Evolutionary conservation across 2,797 vertebrate genomes (phyloP).

Genomic region (Acanthiza pusilla): DNA sequence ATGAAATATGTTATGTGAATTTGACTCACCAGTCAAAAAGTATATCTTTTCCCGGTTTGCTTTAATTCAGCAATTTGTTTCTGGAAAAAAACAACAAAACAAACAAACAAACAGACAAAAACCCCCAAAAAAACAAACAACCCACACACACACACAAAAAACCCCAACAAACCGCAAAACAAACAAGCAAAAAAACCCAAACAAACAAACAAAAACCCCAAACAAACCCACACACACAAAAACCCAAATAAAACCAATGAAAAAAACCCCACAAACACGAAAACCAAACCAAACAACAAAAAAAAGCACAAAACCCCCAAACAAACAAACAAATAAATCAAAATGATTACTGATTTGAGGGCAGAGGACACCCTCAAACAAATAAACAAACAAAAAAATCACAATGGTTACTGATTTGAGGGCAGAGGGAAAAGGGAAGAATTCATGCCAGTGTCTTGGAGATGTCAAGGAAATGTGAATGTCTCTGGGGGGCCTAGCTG

Average conservation of each 20-base stretch:
- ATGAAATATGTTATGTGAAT: not conserved
- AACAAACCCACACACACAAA: too few relatives aligned
- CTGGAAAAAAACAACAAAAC: not conserved
- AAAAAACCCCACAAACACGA: not conserved
- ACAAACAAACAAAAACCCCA: not conserved
- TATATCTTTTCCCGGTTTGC: not conserved
- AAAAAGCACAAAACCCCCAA: rapidly evolving
- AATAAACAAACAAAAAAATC: not conserved
- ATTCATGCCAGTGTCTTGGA: not conserved
- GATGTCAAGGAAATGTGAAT: not conserved
- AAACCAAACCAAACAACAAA: not conserved
- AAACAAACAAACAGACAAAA: not conserved
- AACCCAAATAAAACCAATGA: not conserved
- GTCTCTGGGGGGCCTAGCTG: not conserved
- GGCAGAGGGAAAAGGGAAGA: not conserved
- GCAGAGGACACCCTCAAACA: not conserved
- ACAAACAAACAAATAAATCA: not conserved
- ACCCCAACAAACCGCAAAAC: not conserved
- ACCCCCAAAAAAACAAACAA: not conserved
- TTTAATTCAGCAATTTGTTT: not conserved
- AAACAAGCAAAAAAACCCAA: not conserved
- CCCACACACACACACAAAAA: not conserved
- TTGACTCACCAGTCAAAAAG: not conserved
- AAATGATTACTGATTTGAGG: not conserved
- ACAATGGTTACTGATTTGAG: not conserved